Conservation (phyloP, 2,888 invertebrate species). For the Tethea ocularis region DNA sequence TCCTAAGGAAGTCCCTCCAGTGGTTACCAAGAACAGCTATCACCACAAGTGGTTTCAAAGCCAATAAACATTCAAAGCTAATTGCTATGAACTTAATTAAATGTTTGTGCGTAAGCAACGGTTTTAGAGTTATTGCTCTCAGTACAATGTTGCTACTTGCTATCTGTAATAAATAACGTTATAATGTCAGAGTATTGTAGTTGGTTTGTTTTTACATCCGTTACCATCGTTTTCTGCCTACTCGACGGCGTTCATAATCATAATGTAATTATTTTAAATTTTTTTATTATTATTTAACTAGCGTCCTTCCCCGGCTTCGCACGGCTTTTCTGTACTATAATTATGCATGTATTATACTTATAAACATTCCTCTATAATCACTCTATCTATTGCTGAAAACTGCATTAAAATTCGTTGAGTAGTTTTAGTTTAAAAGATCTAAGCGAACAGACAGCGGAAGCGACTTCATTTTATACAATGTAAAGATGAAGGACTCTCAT, state of each 20-base stretch:
- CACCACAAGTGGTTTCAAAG: neutral
- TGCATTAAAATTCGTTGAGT: too few relatives aligned
- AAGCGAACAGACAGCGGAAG: too few relatives aligned
- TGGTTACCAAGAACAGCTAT: constrained; percentile 2
- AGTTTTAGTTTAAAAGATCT: too few relatives aligned
- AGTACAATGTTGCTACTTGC: neutral
- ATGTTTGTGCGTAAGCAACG: neutral
- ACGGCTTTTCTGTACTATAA: too few relatives aligned
- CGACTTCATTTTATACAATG: too few relatives aligned
- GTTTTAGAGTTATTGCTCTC: neutral
- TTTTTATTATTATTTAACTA: too few relatives aligned
- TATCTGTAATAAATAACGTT: constrained; percentile 1
- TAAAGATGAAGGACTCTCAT: too few relatives aligned
- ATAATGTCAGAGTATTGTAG: neutral
- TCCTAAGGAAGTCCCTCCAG: neutral
- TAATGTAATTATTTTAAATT: neutral
- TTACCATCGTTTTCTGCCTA: neutral
- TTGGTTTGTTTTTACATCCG: neutral
- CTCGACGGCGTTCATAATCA: neutral
- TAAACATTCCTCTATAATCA: too few relatives aligned
- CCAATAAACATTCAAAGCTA: constrained; percentile 2
- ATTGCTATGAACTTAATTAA: constrained; percentile 1
- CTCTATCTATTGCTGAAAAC: too few relatives aligned
- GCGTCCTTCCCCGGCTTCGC: too few relatives aligned
- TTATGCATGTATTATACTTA: too few relatives aligned